Conservation (phyloP, 2,888 invertebrate genomes). For the Biston stratarius region DNA sequence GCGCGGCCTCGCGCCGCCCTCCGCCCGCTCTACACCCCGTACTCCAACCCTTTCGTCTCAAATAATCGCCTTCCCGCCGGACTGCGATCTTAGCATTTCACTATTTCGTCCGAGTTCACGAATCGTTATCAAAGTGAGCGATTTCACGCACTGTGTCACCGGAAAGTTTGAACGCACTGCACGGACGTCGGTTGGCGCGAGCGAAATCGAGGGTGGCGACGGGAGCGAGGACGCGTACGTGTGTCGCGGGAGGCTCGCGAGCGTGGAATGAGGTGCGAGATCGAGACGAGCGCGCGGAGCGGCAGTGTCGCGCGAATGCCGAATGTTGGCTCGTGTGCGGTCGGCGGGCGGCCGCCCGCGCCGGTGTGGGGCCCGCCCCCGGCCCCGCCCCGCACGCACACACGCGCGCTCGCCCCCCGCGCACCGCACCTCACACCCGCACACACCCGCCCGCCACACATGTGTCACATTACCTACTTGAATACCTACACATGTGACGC, state of each 20-base stretch:
- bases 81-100: constrained; percentile 72
- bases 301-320: constrained; percentile 76
- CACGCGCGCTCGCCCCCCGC: constrained; percentile 61
- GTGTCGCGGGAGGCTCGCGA: constrained; percentile 70
- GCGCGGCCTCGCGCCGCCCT: constrained; percentile 78
- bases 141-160: constrained; percentile 59
- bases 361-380: constrained; percentile 71
- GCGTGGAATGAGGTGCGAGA: constrained; percentile 64
- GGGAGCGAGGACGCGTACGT: constrained; percentile 64
- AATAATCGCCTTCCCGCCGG: constrained; percentile 72
- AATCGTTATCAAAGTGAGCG: constrained; percentile 26
- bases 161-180: constrained; percentile 66
- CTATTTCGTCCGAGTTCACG: constrained; percentile 52
- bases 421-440: constrained; percentile 63
- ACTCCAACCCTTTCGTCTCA: constrained; percentile 81
- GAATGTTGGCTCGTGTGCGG: constrained; percentile 66
- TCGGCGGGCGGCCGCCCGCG: constrained; percentile 67
- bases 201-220: constrained; percentile 56
- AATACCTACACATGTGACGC: constrained; percentile 82
- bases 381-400: constrained; percentile 72
- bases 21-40: constrained; percentile 73
- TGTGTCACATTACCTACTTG: constrained; percentile 72
- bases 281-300: constrained; percentile 65
- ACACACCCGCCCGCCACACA: constrained; percentile 61
- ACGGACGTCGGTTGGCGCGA: constrained; percentile 56